Evolutionary conservation across 2,888 invertebrate species (phyloP).

Genomic region (Chrysolina americana): DNA sequence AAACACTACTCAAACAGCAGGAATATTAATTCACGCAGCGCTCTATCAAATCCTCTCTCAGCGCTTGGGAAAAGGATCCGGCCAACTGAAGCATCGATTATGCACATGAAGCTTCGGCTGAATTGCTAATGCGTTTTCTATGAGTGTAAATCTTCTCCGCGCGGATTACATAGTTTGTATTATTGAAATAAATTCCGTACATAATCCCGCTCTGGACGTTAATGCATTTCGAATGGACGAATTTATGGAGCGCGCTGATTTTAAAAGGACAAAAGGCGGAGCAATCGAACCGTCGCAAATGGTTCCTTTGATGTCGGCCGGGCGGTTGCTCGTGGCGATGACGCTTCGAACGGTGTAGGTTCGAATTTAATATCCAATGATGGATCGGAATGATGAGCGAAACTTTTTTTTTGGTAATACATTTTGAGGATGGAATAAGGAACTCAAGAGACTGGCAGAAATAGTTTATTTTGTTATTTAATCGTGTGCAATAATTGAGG

Average conservation of each 20-base stretch:
- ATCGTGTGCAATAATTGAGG: too few relatives aligned
- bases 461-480: too few relatives aligned
- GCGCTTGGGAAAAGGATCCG: neutral
- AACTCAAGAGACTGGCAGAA: too few relatives aligned
- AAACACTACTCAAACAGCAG: neutral
- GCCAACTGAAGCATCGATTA: conserved; percentile 25
- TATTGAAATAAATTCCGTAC: conserved; percentile 56
- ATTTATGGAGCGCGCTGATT: conserved; percentile 19
- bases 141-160: conserved; percentile 52
- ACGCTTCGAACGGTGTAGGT: neutral
- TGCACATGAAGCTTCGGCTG: conserved; percentile 31
- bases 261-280: conserved; percentile 6
- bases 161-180: conserved; percentile 53
- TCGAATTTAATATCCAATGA: neutral
- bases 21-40: conserved; percentile 2
- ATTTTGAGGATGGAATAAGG: too few relatives aligned
- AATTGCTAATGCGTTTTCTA: conserved; percentile 54
- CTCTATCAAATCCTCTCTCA: conserved; percentile 7
- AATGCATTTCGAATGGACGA: conserved; percentile 43
- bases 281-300: conserved; percentile 14
- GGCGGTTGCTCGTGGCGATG: conserved; percentile 4
- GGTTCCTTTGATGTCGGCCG: conserved; percentile 5
- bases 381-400: neutral
- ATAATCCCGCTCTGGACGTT: conserved; percentile 51
- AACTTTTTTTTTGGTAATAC: too few relatives aligned